Evolutionary conservation across 2,888 invertebrate species (phyloP), one percentile per base, ranked within the genome.

Genomic region (Bruchidius siliquastri): DNA sequence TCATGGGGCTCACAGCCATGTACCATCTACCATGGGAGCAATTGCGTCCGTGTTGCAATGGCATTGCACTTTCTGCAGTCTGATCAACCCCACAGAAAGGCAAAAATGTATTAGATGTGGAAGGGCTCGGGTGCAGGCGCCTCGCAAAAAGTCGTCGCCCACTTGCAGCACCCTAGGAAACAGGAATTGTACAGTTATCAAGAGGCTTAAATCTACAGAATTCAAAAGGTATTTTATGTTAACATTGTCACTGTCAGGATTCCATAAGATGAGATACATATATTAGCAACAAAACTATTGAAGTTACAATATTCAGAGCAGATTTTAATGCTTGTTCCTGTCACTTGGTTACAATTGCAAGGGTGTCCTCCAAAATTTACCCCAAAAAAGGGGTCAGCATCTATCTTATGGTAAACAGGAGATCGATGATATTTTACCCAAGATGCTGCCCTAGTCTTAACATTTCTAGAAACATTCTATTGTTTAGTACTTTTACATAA

Each of bases 41-140:
- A 95, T 95, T 90, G 95, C 95, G 88, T 96, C 96, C 87, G 95
- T 96, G 89, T 91, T 96, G 87, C 96, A 96, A 90, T 96, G 95
- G 95, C 93, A 94, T 90, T 96, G 96, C 90, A 91, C 91, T 87
- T 91, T 92, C 88, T 96, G 96, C 89, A 92, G 93, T 88, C 91
- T 93, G 88, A 95, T 96, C 88, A 96, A 96, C 88, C 94, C 95
- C 80, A 95, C 94, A 79, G 95, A 96, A 88, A 92, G 92, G 87
- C 89, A 91, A 82, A 92, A 91, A 89, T 96, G 96, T 88, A 90
- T 93, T 89, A 92, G 94, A 90, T 96, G 95, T 89, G 94, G 93
- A 82, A 83, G 81, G 72, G 75, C 81, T 75, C 79, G 79, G 80
- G 81, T 84, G 82, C 84, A 84, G 82, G 84, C 82, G 80, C 77